Evolutionary conservation across 2,888 invertebrate genomes (phyloP), one percentile per base, ranked within the genome.

Genomic region (Notocelia uddmanniana): DNA sequence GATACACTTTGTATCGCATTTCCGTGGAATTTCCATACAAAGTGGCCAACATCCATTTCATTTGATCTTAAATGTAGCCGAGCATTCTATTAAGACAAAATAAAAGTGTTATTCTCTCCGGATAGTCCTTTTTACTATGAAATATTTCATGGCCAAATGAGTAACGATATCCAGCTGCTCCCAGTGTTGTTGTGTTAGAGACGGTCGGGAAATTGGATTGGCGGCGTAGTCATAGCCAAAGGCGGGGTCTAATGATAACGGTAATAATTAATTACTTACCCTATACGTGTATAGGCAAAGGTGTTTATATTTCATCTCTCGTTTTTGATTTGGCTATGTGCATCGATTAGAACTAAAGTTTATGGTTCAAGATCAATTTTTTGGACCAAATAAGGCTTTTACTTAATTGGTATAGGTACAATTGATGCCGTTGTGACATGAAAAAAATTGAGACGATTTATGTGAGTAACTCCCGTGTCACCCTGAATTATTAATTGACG

Each of bases 151-250:
- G 18, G 45, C 45, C 60, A n/a, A 26, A 26, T 62, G 23, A 62
- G 26, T 48, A 62, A 62, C 18, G 10, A 48, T 48, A 45, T 48
- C 45, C 60, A 62, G 59, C 59, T 57, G 57, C 34, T n/a, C 45
- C 21, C 21, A 26, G 26, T 48, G n/a, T 62, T 62, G 18, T 62
- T 62, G 48, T 62, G 26, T 45, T 48, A 48, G 60, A 62, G 0
- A 23, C 45, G n/a, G 26, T n/a, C 60, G 48, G 60, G 11, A 62
- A 62, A 62, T 62, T 62, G 18, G 26, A 18, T 62, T 45, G 45
- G 37, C 45, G n/a, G 19, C 19, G 2, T 34, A 10, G 13, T 19
- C 19, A 21, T 19, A 23, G 19, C 59, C 21, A 2, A 18, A 23
- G 26, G 41, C 50, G 50, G 19, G 9, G 19, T 18, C 50, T 50